These are phyloP conservation scores for Lipotes vexillifer DNA, from an alignment of 2,113 vertebrate species.

Conservation along the genomic window DNA sequence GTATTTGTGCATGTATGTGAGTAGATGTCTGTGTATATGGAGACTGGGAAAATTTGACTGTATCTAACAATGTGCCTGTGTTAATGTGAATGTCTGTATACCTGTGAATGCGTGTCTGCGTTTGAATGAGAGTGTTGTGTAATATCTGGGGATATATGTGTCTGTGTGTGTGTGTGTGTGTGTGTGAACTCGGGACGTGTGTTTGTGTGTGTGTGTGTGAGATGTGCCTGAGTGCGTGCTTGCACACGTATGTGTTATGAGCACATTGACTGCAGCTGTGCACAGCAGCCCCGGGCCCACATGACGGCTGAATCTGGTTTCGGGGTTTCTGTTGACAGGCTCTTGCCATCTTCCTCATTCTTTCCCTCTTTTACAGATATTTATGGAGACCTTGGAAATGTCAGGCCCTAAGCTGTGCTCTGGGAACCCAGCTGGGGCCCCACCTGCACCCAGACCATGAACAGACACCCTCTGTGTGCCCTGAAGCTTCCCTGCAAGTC, in stretches of 20 bases:
- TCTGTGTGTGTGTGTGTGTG: no score
- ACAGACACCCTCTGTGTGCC: no score
- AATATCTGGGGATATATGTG: neutral
- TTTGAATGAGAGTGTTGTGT: neutral
- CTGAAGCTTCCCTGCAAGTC: neutral
- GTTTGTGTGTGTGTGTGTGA: no score
- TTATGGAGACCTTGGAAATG: neutral
- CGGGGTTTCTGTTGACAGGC: neutral
- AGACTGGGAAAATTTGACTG: neutral
- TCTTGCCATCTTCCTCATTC: neutral
- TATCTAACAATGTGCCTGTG: neutral
- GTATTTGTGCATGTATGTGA: no score
- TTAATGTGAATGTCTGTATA: neutral
- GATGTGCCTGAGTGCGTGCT: no score
- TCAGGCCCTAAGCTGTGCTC: neutral
- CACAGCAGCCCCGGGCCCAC: neutral
- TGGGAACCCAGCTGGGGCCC: fast-evolving
- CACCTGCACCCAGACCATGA: fast-evolving
- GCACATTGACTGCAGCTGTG: neutral
- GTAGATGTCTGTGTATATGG: no score
- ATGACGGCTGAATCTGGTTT: neutral
- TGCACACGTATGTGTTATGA: neutral
- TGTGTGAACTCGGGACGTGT: neutral
- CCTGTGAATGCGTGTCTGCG: neutral
- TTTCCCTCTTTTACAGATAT: neutral